Evolutionary conservation across 2,888 invertebrate species (phyloP).

Genomic region (Crematogaster levior): DNA sequence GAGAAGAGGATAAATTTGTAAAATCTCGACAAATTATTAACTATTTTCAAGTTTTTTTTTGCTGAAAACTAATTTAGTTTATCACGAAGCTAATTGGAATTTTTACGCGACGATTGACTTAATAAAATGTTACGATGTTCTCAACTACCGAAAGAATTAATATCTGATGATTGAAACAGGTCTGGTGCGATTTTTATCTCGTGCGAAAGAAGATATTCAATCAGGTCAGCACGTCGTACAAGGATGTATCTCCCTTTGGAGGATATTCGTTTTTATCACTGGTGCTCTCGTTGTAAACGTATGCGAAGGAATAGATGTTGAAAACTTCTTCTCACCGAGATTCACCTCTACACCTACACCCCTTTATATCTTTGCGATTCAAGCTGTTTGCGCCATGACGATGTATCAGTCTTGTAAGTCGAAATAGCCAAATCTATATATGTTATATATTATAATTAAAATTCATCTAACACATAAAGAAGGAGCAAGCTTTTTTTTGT

Average conservation of each 20-base stretch:
- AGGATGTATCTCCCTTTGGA: slow-evolving; percentile 91
- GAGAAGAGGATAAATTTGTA: too few relatives aligned
- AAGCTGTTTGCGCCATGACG: slow-evolving; percentile 89
- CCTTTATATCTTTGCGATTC: slow-evolving; percentile 89
- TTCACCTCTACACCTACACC: slow-evolving; percentile 77
- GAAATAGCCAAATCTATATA: not conserved
- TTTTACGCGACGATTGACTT: too few relatives aligned
- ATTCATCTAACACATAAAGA: not conserved
- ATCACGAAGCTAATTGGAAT: too few relatives aligned
- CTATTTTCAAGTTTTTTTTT: too few relatives aligned
- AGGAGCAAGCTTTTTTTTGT: not conserved
- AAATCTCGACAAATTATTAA: too few relatives aligned
- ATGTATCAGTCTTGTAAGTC: slow-evolving; percentile 87
- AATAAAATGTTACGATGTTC: not conserved
- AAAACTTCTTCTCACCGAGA: slow-evolving; percentile 76
- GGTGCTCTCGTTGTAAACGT: slow-evolving; percentile 88
- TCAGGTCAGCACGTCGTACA: slow-evolving; percentile 90
- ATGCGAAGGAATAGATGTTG: slow-evolving; percentile 73
- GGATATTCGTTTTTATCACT: slow-evolving; percentile 90
- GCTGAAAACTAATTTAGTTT: too few relatives aligned
- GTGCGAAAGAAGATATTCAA: slow-evolving; percentile 88
- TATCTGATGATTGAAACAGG: slow-evolving; percentile 74
- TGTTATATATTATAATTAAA: not conserved
- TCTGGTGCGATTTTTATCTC: slow-evolving; percentile 84
- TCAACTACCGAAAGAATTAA: not conserved